Base-by-base conservation (phyloP, 2,113 vertebrate species). In the Camarhynchus parvulus region DNA sequence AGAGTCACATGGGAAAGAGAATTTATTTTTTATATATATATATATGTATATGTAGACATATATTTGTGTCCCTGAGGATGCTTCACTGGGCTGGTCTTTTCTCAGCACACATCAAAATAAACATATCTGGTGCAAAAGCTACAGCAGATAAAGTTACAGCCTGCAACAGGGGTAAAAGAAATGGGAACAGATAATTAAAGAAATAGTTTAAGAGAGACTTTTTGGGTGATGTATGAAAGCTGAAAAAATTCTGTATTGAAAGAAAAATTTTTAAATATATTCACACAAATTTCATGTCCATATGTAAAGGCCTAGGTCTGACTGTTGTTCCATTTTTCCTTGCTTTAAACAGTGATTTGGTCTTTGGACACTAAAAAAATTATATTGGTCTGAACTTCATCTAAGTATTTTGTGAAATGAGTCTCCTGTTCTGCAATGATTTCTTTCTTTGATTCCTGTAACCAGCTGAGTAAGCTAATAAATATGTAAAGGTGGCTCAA, bases 401-500 rank as follows among this genome's bases (percentile, higher is more conserved):
- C 1, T 18, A 59, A 75, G 8, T 42, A 31, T 82, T 81, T 74
- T 23, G 33, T 77, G 76, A 92, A 85, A 74, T 21, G 12, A 10
- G 4, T 41, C 24, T 24, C 47, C 39, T 78, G 39, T 52, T 81
- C 89, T 87, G 24, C 24, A 56, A 19, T 25, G n/a, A 52, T 55
- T 85, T 68, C 25, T 90, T 37, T 41, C 21, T 70, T 90, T 68
- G 19, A 41, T 37, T 89, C 22, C 4, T 50, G 17, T 25, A 89
- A 63, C 27, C n/a, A 75, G 33, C 19, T 84, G 56, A 87, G 47
- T 27, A 84, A 72, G 15, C 20, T 68, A 83, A 94, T 92, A 87
- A 89, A 94, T 87, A 91, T 64, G 56, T 78, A 91, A 94, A 89
- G 69, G 31, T 63, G 44, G 56, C 81, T 67, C 70, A 72, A 92